Evolutionary conservation across 1,140 invertebrate species (phyloP), one percentile per base, ranked within the genome.

Genomic region (Ylistrum balloti): DNA sequence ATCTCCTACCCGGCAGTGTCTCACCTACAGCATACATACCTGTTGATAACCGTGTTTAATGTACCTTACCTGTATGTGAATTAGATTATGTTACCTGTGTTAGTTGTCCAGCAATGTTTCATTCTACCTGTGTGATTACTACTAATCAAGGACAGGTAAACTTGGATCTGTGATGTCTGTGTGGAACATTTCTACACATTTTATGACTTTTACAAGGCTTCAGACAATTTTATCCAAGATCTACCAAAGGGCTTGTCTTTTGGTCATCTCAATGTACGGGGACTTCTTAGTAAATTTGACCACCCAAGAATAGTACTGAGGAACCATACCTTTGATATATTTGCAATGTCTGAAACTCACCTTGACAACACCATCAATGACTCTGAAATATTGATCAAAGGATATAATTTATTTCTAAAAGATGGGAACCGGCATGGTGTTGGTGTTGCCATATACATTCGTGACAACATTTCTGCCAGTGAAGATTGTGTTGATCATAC

Each of bases 301-400:
- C 85, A 86, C 86, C 15, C 86, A 9, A 86, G 48, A 56, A 90
- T 90, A 20, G n/a, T 90, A 38, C 28, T 90, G 0, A 74, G 90
- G 22, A 86, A 90, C 35, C 74, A 86, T 28, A 88, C 33, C 85
- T 90, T 88, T 88, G 87, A 88, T n/a, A 86, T 90, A 45, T 90
- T 86, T 41, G 85, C 90, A 28, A 48, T 88, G 11, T 48, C 74
- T 15, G 87, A 90, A 90, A 86, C 35, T 45, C 88, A 90, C 86
- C 38, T 90, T 88, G 56, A 88, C 28, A 15, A 7, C 17, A 90
- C 88, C 48, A 88, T 90, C 33, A 11, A 89, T 33, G 88, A 89
- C 86, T 33, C 85, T 86, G 88, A 89, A n/a, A n/a, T n/a, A n/a
- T 41, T 33, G 32, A 89, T 89, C 38, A 86, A 33, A 28, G 74